These are phyloP conservation scores for Epistrophe eligans DNA, from an alignment of 2,888 invertebrate species.

Conservation along the genomic window DNA sequence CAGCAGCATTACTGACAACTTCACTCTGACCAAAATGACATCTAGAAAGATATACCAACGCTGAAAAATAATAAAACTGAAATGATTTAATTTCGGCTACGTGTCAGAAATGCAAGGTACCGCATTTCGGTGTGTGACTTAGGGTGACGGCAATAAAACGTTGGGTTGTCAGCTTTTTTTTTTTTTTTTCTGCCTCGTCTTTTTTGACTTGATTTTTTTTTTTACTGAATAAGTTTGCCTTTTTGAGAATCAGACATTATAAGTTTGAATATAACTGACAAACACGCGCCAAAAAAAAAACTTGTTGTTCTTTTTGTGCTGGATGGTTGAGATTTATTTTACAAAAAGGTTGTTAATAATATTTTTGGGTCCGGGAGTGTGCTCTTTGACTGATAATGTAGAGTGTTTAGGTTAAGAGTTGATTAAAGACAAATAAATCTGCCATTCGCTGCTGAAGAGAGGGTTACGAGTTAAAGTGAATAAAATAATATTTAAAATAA, in stretches of 20 bases:
- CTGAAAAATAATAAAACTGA: conserved; percentile 78
- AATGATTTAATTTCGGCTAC: conserved; percentile 82
- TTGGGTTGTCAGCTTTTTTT: conserved; percentile 40
- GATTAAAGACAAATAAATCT: conserved; percentile 74
- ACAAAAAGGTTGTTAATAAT: conserved; percentile 62
- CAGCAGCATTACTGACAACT: conserved; percentile 20
- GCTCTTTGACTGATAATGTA: conserved; percentile 69
- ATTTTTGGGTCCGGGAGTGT: conserved; percentile 65
- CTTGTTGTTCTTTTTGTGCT: neutral
- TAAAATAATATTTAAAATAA: conserved; percentile 32
- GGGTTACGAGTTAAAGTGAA: conserved; percentile 4
- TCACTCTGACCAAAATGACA: conserved; percentile 47
- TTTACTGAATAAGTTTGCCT: conserved; percentile 36
- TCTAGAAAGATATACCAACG: conserved; percentile 44
- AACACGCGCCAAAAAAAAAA: conserved; percentile 65
- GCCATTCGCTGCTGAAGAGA: conserved; percentile 35
- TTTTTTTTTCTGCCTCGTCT: conserved; percentile 5
- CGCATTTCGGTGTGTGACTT: conserved; percentile 71
- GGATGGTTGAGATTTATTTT: conserved; percentile 56
- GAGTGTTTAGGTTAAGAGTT: conserved; percentile 72
- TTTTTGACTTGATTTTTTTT: neutral
- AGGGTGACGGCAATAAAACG: conserved; percentile 73
- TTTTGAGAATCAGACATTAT: conserved; percentile 14
- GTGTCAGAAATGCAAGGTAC: conserved; percentile 78
- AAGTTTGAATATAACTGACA: conserved; percentile 60